Percentiles rank a stretch among this genome's conserved stretches.
These are phyloP conservation scores for Brachionus manjavacas DNA, from an alignment of 1,140 invertebrate species.

Conservation along the genomic window DNA sequence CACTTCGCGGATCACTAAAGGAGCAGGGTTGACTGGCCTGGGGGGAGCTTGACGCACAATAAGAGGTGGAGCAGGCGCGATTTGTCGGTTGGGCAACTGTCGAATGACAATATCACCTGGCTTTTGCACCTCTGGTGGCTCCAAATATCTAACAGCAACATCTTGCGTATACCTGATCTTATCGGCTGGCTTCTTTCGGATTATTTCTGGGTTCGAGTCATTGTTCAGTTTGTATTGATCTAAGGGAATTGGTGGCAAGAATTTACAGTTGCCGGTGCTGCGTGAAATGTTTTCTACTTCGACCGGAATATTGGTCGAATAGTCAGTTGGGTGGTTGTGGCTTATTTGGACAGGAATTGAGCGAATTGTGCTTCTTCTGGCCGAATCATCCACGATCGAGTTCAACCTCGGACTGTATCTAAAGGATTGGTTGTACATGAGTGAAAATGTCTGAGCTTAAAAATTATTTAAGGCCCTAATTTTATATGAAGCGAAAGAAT, in stretches of 20 bases:
- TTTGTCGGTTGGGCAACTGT: background rate
- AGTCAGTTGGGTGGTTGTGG: background rate
- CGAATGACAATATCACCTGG: slow-evolving; percentile 10
- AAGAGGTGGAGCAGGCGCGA: slow-evolving; percentile 16
- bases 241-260: background rate
- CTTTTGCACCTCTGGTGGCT: slow-evolving; percentile 32
- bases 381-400: background rate
- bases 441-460: background rate
- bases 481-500: background rate
- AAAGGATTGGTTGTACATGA: background rate
- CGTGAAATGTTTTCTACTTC: background rate
- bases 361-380: background rate
- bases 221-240: slow-evolving; percentile 18
- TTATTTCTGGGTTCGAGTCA: slow-evolving; percentile 34
- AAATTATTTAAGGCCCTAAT: background rate
- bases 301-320: background rate
- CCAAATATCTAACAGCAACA: slow-evolving; percentile 11
- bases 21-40: background rate
- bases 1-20: slow-evolving; percentile 37
- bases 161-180: slow-evolving; percentile 16
- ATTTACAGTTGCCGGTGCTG: background rate
- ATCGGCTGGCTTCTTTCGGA: background rate
- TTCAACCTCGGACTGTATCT: background rate
- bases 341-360: background rate
- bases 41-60: background rate